Evolutionary conservation across 2,888 invertebrate species (phyloP).

Genomic region (Philereme transversata): DNA sequence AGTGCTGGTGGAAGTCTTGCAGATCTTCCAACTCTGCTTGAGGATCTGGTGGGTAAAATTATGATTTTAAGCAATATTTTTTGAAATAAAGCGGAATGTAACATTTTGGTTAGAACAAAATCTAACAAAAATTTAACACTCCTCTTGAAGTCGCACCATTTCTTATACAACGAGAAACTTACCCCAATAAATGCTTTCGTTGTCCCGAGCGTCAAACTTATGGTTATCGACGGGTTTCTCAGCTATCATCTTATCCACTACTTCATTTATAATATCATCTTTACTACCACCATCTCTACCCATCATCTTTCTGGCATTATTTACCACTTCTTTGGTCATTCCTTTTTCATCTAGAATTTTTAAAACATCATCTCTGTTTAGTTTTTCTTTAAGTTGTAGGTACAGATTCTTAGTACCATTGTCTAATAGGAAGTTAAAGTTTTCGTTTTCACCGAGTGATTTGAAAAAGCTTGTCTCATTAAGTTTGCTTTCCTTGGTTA

Average conservation of each 20-base stretch:
- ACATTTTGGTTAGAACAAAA: no score
- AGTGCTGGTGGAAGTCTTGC: constrained; percentile 55
- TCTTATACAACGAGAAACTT: constrained; percentile 21
- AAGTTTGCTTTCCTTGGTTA: constrained; percentile 50
- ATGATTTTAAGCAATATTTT: no score
- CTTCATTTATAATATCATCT: constrained; percentile 48
- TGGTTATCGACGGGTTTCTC: constrained; percentile 61
- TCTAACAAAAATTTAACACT: no score
- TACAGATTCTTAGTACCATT: constrained; percentile 61
- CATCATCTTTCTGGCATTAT: constrained; percentile 60
- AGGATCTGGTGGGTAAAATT: constrained; percentile 70
- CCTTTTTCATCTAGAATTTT: constrained; percentile 52
- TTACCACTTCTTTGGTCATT: constrained; percentile 41
- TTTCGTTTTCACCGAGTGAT: constrained; percentile 60
- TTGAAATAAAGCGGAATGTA: no score
- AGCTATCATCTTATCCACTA: constrained; percentile 65
- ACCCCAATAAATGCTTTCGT: constrained; percentile 70
- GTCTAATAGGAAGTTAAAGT: constrained; percentile 48
- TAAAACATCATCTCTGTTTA: constrained; percentile 71
- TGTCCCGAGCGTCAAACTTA: constrained; percentile 44
- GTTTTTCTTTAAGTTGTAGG: constrained; percentile 66
- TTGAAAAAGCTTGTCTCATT: constrained; percentile 66
- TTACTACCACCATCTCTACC: constrained; percentile 35
- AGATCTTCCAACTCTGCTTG: constrained; percentile 63
- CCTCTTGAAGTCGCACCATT: no score